phyloP scores from a whole-genome alignment of 2,797 vertebrate genomes.

The Salmo trutta region DNA sequence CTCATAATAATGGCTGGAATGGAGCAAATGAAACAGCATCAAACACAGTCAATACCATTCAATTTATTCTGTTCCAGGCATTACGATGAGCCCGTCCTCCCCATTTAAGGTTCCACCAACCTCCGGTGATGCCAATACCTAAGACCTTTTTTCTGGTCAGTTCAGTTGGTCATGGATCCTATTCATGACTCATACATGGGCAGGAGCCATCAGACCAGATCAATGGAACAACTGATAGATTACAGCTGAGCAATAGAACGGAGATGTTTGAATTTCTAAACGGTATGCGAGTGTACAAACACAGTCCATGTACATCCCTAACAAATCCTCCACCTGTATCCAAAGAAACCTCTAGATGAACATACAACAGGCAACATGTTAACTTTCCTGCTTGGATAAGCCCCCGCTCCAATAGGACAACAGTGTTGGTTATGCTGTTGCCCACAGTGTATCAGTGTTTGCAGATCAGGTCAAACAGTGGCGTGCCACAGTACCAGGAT shows the following conservation, averaged over 20 bases:
- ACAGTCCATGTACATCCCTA: background rate
- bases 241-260: background rate
- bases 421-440: background rate
- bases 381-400: background rate
- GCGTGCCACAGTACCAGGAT: constrained; percentile 3
- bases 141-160: no score
- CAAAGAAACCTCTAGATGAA: background rate
- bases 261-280: background rate
- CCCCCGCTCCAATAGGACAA: background rate
- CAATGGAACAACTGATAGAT: background rate
- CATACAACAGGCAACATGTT: background rate
- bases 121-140: no score
- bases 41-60: no score
- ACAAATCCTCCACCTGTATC: background rate
- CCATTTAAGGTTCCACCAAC: no score
- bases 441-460: constrained; percentile 9
- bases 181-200: no score
- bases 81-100: no score
- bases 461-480: constrained; percentile 50
- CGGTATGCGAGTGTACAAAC: background rate
- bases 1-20: no score
- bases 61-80: no score
- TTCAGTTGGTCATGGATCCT: no score
- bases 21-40: no score
- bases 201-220: background rate